Evolutionary conservation across 2,113 vertebrate species (phyloP).

Genomic region (Calidris pygmaea): DNA sequence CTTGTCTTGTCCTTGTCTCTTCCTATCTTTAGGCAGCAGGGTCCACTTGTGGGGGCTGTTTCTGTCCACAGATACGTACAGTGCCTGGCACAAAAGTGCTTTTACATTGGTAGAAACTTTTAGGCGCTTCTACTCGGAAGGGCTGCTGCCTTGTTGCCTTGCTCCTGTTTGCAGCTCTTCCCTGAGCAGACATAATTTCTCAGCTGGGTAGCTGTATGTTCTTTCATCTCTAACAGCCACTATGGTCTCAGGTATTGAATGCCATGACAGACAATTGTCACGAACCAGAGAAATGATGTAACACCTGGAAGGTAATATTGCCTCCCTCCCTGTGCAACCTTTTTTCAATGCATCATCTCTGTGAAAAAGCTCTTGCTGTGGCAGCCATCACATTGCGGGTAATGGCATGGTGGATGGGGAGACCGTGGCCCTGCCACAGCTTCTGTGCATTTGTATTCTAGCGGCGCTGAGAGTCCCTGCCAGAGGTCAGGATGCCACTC

Average conservation of each 20-base stretch:
- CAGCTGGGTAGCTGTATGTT: not conserved
- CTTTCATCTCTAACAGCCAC: not conserved
- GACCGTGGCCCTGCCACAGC: rapidly evolving
- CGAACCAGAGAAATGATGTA: not conserved
- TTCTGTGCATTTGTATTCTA: not conserved
- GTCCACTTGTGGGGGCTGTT: not conserved
- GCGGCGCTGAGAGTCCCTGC: not conserved
- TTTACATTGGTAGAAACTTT: not conserved
- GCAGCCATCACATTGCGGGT: rapidly evolving
- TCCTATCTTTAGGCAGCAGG: not conserved
- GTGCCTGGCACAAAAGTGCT: not conserved
- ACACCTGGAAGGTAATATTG: not conserved
- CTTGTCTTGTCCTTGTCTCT: not conserved
- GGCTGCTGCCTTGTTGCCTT: not conserved
- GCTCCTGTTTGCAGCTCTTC: not conserved
- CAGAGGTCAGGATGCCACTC: not conserved
- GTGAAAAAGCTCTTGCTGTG: not conserved
- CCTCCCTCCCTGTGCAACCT: not conserved
- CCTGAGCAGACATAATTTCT: not conserved
- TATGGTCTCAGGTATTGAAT: not conserved
- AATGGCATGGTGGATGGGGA: not conserved
- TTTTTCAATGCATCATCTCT: not conserved
- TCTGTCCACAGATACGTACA: not conserved
- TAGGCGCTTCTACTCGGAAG: not conserved
- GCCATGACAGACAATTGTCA: not conserved